Evolutionary conservation across 2,888 invertebrate species (phyloP), one percentile per base, ranked within the genome.

Genomic region (Tolmerus cingulatus): DNA sequence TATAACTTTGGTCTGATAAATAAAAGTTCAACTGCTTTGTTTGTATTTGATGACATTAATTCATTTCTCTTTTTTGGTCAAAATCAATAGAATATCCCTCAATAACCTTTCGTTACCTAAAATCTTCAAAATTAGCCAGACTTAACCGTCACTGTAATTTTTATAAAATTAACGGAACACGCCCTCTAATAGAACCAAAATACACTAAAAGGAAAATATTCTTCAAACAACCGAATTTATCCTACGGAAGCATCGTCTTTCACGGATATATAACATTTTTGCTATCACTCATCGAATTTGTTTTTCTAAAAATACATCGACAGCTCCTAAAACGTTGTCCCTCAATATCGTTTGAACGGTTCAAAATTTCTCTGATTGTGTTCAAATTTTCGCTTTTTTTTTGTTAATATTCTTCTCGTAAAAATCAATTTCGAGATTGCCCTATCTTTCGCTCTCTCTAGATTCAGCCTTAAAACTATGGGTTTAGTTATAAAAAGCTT

Each of bases 241-340:
- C 51, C 82, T 82, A 82, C 55, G 82, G 82, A 82, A 82, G 82
- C 82, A 81, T 79, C 30, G 14, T 55, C 51, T 81, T 81, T 46
- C 51, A 82, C 30, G 82, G 66, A 23, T 76, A 66, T 82, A 82
- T 78, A 78, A 79, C 46, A 23, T 51, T 51, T 79, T 79, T 79
- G 46, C 79, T 79, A 79, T 79, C 79, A 79, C 79, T 46, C 79
- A 51, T 79, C 19, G 19, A 43, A 43, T 43, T 43, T 46, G 12
- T 46, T 46, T 46, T 46, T 16, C 40, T 37, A 78, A 78, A 46
- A 37, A 19, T 43, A 78, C 12, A 78, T 14, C 23, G 27, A 66
- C 66, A 66, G 66, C 66, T 1, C 66, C 66, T 78, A 19, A 43
- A 19, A 40, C 8, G 37, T 43, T 2, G 37, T 43, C 43, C 8